Conservation (phyloP, 2,888 invertebrate genomes). For the Campoletis raptor region DNA sequence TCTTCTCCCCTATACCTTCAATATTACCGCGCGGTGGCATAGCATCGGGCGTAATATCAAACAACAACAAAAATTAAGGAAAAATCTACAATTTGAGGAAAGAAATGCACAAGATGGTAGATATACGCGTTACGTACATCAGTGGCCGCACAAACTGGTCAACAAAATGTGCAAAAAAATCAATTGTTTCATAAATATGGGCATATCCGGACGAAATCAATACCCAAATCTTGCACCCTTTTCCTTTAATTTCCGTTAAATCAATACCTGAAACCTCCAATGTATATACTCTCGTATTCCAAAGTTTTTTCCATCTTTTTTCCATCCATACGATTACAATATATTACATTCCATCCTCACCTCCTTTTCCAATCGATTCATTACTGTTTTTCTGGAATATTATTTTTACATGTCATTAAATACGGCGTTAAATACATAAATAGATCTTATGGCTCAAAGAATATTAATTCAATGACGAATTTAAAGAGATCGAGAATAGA, state of each 20-base stretch:
- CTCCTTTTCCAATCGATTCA: no score
- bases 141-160: conserved; percentile 9
- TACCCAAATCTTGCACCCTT: no score
- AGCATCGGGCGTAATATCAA: conserved; percentile 23
- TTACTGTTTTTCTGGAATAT: no score
- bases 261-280: background rate
- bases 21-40: conserved; percentile 34
- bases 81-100: no score
- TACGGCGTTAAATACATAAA: background rate
- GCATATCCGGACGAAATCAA: background rate
- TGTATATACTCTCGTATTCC: background rate
- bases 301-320: no score
- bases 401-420: no score
- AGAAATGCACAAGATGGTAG: no score
- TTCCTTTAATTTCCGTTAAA: background rate
- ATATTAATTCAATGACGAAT: background rate
- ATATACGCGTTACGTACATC: no score
- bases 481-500: no score
- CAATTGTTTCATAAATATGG: background rate
- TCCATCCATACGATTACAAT: no score
- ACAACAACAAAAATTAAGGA: conserved; percentile 24
- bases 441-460: background rate
- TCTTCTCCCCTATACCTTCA: conserved; percentile 17
- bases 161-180: background rate
- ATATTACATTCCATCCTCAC: no score